Conservation (phyloP, 1,140 invertebrate species). For the Drosophila sp. region DNA sequence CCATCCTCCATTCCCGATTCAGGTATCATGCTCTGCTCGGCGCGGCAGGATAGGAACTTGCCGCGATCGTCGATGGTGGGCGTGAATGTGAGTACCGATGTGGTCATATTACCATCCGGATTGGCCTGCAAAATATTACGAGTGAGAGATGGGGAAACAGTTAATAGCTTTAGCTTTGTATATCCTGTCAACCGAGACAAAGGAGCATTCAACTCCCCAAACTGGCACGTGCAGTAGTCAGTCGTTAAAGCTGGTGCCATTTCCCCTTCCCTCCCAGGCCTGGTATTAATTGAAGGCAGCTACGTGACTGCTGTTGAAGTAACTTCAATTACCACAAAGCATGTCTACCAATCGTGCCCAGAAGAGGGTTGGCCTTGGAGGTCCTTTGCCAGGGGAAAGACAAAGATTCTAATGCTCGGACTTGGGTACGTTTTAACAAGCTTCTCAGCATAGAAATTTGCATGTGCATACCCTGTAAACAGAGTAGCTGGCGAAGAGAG, state of each 20-base stretch:
- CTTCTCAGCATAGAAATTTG: slow-evolving; percentile 58
- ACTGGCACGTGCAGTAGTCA: slow-evolving; percentile 56
- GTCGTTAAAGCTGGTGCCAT: slow-evolving; percentile 54
- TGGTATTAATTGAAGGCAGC: slow-evolving; percentile 73
- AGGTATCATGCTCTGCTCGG: slow-evolving; percentile 89
- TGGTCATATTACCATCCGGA: slow-evolving; percentile 93
- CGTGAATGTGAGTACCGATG: slow-evolving; percentile 91
- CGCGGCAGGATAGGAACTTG: slow-evolving; percentile 92
- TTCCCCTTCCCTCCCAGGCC: slow-evolving; percentile 10
- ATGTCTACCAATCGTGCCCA: slow-evolving; percentile 49
- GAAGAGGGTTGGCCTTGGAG: not conserved
- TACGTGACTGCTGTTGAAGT: slow-evolving; percentile 75
- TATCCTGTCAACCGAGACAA: slow-evolving; percentile 53
- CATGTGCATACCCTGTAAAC: slow-evolving; percentile 66
- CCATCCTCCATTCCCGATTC: slow-evolving; percentile 91
- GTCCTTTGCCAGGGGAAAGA: not conserved
- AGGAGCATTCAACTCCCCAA: slow-evolving; percentile 16
- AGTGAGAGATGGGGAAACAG: slow-evolving; percentile 41
- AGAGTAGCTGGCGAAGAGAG: not conserved
- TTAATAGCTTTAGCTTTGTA: slow-evolving; percentile 50
- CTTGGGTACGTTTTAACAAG: slow-evolving; percentile 61
- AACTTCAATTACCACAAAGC: slow-evolving; percentile 81
- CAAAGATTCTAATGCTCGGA: slow-evolving; percentile 7
- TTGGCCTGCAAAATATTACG: slow-evolving; percentile 87
- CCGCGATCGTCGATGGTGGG: slow-evolving; percentile 94